Conservation (phyloP, 1,140 invertebrate species). For the Eurosta solidaginis region DNA sequence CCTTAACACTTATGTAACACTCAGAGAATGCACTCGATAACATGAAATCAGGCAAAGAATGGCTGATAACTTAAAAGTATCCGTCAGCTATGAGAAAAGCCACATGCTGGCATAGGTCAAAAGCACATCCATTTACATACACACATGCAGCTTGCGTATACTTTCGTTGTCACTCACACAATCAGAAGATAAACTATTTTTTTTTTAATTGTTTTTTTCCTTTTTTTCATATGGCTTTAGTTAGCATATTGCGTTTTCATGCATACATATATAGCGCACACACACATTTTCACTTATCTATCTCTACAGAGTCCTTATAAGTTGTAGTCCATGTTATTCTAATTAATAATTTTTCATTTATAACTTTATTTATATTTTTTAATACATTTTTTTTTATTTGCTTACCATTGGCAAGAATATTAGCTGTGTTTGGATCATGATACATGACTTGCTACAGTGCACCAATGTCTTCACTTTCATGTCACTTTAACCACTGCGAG, state of each 20-base stretch:
- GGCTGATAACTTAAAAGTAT: not conserved
- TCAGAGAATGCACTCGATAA: not conserved
- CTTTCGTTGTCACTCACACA: not conserved
- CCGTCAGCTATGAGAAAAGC: not conserved
- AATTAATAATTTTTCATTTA: slow-evolving; percentile 7
- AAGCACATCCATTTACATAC: not conserved
- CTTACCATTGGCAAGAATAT: slow-evolving; percentile 59
- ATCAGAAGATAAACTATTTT: no score
- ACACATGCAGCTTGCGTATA: not conserved
- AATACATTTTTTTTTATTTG: slow-evolving; percentile 2
- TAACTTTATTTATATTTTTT: not conserved
- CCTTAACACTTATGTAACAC: not conserved
- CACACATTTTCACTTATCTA: not conserved
- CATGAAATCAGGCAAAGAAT: not conserved
- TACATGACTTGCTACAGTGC: slow-evolving; percentile 60
- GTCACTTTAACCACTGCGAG: slow-evolving; percentile 60
- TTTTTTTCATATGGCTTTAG: not conserved
- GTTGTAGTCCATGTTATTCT: not conserved
- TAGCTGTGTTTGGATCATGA: slow-evolving; percentile 60
- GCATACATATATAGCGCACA: not conserved
- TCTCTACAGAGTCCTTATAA: not conserved
- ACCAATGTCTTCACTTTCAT: slow-evolving; percentile 60
- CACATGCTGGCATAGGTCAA: not conserved
- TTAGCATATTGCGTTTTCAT: not conserved
- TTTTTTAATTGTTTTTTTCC: not conserved